Conservation (phyloP, 1,140 invertebrate species). For the Drosophila athabasca region DNA sequence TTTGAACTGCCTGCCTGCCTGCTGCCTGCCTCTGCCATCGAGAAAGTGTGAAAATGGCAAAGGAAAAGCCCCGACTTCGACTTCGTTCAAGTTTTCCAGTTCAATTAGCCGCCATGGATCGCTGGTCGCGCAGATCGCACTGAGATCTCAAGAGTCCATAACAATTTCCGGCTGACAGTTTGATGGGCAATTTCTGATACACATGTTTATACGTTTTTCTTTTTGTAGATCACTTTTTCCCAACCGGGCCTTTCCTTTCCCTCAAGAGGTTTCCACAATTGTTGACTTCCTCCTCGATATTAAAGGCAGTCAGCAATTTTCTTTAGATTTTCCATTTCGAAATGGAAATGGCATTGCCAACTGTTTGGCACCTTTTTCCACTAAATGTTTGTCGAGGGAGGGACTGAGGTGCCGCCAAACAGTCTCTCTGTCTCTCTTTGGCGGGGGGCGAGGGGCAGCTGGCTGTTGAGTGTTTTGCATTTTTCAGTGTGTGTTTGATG, state of each 20-base stretch:
- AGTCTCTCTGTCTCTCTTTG: too few relatives aligned
- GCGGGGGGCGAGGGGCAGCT: too few relatives aligned
- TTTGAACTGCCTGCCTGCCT: conserved; percentile 56
- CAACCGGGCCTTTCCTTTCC: too few relatives aligned
- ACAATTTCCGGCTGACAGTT: conserved; percentile 49
- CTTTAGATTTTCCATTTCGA: conserved; percentile 46
- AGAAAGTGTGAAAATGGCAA: conserved; percentile 54
- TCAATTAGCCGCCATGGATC: conserved; percentile 51
- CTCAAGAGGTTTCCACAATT: too few relatives aligned
- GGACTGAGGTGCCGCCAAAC: conserved; percentile 37
- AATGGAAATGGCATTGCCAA: conserved; percentile 36
- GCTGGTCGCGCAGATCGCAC: conserved; percentile 21
- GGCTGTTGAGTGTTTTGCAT: conserved; percentile 58
- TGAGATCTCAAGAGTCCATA: conserved; percentile 27
- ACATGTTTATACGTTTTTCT: too few relatives aligned
- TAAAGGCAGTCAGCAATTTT: conserved; percentile 40
- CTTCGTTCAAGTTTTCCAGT: conserved; percentile 45
- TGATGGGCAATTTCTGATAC: conserved; percentile 30
- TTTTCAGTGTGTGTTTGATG: conserved; percentile 49
- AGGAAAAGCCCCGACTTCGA: conserved; percentile 35
- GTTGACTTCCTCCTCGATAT: conserved; percentile 27
- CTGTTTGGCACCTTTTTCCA: conserved; percentile 46
- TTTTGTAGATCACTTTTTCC: too few relatives aligned
- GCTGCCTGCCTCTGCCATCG: too few relatives aligned
- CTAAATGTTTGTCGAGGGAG: conserved; percentile 31